phyloP scores from a whole-genome alignment of 2,113 vertebrate species.

The Mormyrus lacerda region DNA sequence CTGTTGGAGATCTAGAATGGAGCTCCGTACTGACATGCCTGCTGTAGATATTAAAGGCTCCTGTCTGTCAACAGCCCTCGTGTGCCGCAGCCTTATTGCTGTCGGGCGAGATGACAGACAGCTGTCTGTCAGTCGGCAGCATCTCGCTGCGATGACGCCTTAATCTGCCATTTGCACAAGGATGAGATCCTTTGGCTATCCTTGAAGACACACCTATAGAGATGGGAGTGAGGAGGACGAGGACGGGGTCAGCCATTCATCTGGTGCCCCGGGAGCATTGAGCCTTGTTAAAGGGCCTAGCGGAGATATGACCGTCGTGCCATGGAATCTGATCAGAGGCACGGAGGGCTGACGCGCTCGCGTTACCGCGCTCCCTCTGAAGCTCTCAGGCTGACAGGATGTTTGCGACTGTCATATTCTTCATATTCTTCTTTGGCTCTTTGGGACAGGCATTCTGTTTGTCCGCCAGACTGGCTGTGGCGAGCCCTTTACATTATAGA shows the following conservation, averaged over 20 bases:
- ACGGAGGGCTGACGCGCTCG: background rate
- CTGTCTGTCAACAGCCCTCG: constrained; percentile 45
- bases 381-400: background rate
- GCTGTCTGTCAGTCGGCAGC: background rate
- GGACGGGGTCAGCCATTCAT: background rate
- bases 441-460: background rate
- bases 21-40: background rate
- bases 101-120: background rate
- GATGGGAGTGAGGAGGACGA: background rate
- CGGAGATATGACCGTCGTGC: background rate
- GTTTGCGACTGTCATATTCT: background rate
- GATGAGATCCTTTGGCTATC: background rate
- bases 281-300: background rate
- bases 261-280: background rate
- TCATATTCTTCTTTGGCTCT: background rate
- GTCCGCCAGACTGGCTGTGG: background rate
- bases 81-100: background rate
- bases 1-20: background rate
- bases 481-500: background rate
- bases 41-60: background rate
- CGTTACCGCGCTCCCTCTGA: background rate
- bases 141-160: background rate
- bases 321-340: background rate
- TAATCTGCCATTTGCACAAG: background rate
- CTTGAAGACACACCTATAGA: background rate